Base-by-base conservation (phyloP, 1,140 invertebrate genomes). In the Orchestia grillus region DNA sequence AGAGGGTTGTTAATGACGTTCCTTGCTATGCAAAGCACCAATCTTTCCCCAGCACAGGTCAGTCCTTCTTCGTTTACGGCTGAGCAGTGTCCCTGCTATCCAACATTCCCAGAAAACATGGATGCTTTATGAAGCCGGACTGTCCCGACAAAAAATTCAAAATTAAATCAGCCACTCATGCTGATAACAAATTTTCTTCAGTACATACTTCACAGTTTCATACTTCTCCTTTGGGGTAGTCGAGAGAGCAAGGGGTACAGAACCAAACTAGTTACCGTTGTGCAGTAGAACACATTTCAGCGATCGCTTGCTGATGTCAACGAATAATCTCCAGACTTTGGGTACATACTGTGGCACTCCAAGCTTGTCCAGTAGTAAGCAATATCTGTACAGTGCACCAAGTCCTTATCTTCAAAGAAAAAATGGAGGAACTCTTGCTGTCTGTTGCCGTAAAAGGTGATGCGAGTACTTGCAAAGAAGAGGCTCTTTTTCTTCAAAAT, bases 1-100 rank as follows among this genome's bases (percentile, higher is more conserved):
- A 96, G 96, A 92, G 97, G 96, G 43, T 96, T 92, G n/a, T 95
- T 95, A 53, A 96, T 97, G 53, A 97, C 95, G 95, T 97, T 97
- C 47, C 96, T 94, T 44, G 95, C 53, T 95, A n/a, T n/a, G n/a
- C n/a, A n/a, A n/a, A n/a, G n/a, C n/a, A n/a, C n/a, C n/a, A n/a
- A n/a, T n/a, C n/a, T 57, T 95, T 40, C 90, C 88, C 92, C 91
- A 44, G 96, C 95, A 62, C n/a, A 77, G 96, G 96, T 96, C 44
- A 90, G 45, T 96, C 19, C 47, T 53, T 90, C 96, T 96, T 96
- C 44, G 44, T 87, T 87, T 97, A 97, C 43, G 8, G 87, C 87
- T 88, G 87, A 88, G 87, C 87, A 88, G 87, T 88, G 87, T 88
- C 40, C 87, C 36, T 88, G 40, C 87, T 36, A 88, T 88, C 87